Percentiles rank a stretch among this genome's conserved stretches.
These are phyloP conservation scores for Xenopus tropicalis DNA, from an alignment of 2,113 vertebrate genomes.

Conservation along the genomic window UCB_Xtro_10.0 CM004445.2:42243501-42244000, in stretches of 20 bases:
- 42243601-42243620: background rate
- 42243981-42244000: too few species aligned
- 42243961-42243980: too few species aligned
- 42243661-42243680: constrained; percentile 15
- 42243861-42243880: too few species aligned
- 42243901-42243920: too few species aligned
- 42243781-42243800: background rate
- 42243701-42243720: constrained; percentile 28
- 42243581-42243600: background rate
- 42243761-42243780: background rate
- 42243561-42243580: too few species aligned
- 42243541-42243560: too few species aligned
- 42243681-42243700: constrained; percentile 12
- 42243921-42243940: too few species aligned
- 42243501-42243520: too few species aligned
- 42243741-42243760: background rate
- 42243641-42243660: constrained; percentile 15
- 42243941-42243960: too few species aligned
- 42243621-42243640: constrained; percentile 1
- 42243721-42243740: background rate
- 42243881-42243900: too few species aligned
- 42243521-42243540: too few species aligned
- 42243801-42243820: background rate
- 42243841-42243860: too few species aligned
- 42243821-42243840: background rate